A percentile compares a stretch with the other conserved stretches of the same genome.
These are phyloP conservation scores for Origma solitaria DNA, from an alignment of 2,113 vertebrate species.

Conservation along the genomic window DNA sequence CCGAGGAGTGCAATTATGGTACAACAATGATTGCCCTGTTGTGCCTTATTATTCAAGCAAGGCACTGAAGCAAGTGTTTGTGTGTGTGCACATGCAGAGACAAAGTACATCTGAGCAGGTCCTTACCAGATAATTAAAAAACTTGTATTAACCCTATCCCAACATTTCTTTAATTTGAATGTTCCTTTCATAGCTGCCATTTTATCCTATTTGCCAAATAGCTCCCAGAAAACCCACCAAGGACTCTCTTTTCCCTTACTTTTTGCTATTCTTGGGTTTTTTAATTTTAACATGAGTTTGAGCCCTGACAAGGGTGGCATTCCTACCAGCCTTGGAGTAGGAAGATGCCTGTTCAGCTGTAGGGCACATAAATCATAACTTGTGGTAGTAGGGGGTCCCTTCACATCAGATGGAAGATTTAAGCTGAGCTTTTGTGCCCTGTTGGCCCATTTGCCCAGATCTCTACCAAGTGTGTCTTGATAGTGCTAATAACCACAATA, in stretches of 20 bases:
- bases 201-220: not conserved
- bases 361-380: not conserved
- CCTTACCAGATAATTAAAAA: conserved; percentile 52
- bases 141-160: conserved; percentile 42
- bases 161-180: not conserved
- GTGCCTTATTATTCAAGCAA: conserved; percentile 64
- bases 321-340: not conserved
- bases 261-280: not conserved
- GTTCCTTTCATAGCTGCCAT: not conserved
- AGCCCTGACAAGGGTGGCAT: not conserved
- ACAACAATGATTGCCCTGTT: conserved; percentile 61
- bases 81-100: conserved; percentile 57
- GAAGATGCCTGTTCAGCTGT: not conserved
- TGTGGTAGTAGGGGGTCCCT: not conserved
- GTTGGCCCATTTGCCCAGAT: not conserved
- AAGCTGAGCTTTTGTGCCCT: not conserved
- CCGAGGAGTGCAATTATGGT: conserved; percentile 57
- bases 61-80: conserved; percentile 56
- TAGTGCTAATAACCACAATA: not conserved
- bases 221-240: not conserved
- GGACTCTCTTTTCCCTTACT: not conserved
- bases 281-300: not conserved
- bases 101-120: conserved; percentile 54
- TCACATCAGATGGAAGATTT: not conserved
- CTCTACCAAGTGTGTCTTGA: not conserved